Evolutionary conservation across 2,113 vertebrate species (phyloP), one percentile per base, ranked within the genome.

Genomic region (Tiliqua scincoides): DNA sequence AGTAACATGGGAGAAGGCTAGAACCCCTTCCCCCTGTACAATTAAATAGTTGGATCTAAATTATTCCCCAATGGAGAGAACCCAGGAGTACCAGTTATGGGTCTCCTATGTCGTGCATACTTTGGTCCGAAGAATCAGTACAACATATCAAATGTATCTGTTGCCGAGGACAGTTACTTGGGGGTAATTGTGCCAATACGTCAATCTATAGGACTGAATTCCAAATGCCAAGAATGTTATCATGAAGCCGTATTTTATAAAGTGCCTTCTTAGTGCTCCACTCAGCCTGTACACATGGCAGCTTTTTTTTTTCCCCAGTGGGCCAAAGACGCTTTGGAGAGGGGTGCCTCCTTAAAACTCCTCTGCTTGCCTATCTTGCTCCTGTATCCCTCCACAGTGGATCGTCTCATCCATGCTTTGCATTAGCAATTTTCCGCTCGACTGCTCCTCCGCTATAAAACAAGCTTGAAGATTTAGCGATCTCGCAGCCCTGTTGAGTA

Each of bases 341-440:
- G 88, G 88, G 89, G 73, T 30, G 25, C 84, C 74, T 91, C 78
- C 63, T 77, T 77, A 43, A 81, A 90, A 48, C 61, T 32, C n/a
- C 37, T 70, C 43, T 77, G 68, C 84, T 61, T 59, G 6, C 32
- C 68, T 83, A 48, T 88, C 74, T 87, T 90, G 81, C 80, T 83
- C 82, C 35, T 74, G 65, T 91, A 85, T 88, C 63, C 59, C 91
- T 83, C 85, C 74, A 1, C 88, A 93, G 93, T 82, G 89, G 91
- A 86, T 90, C 91, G 93, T 94, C 92, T 92, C 85, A 90, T 89
- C 71, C 25, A 94, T 90, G 91, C 89, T 86, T 94, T 91, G 88
- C 93, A 84, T 93, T 95, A 94, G 89, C 95, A 96, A 96, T 96
- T 96, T 97, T 89, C 85, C 94, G 95, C 95, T 96, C 95, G 93